These are phyloP conservation scores for Hepsetus odoe DNA, from an alignment of 2,113 vertebrate genomes.

Conservation along the genomic window DNA sequence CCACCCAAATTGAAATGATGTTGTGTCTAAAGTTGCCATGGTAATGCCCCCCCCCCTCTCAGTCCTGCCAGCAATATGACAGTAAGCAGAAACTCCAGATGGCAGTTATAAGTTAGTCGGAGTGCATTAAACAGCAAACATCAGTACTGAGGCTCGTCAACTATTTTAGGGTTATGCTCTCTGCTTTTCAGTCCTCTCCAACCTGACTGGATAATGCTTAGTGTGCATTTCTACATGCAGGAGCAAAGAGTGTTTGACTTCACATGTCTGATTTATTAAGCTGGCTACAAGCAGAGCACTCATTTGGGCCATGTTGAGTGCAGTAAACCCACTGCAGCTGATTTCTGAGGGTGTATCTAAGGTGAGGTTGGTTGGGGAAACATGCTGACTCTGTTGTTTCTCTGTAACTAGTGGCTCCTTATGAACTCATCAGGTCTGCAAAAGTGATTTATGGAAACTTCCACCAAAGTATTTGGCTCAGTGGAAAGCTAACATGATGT, in stretches of 20 bases:
- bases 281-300: conserved; percentile 23
- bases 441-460: conserved; percentile 30
- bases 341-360: conserved; percentile 37
- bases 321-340: conserved; percentile 18
- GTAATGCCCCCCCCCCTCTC: conserved; percentile 36
- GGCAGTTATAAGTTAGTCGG: not conserved
- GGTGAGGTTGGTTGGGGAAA: conserved; percentile 26
- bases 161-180: not conserved
- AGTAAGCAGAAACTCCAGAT: not conserved
- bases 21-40: conserved; percentile 58
- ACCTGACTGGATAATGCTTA: not conserved
- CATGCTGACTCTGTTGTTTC: conserved; percentile 26
- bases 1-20: conserved; percentile 44
- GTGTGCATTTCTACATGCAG: conserved; percentile 36
- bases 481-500: not conserved
- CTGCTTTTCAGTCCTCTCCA: not conserved
- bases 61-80: not conserved
- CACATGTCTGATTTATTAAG: conserved; percentile 43
- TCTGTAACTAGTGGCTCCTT: not conserved
- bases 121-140: not conserved
- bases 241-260: conserved; percentile 35
- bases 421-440: not conserved
- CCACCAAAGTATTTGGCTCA: not conserved
- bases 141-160: not conserved
- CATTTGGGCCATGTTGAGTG: conserved; percentile 18